Evolutionary conservation across 2,797 vertebrate species (phyloP), one percentile per base, ranked within the genome.

Genomic region (Schizopygopsis pylzovi): DNA sequence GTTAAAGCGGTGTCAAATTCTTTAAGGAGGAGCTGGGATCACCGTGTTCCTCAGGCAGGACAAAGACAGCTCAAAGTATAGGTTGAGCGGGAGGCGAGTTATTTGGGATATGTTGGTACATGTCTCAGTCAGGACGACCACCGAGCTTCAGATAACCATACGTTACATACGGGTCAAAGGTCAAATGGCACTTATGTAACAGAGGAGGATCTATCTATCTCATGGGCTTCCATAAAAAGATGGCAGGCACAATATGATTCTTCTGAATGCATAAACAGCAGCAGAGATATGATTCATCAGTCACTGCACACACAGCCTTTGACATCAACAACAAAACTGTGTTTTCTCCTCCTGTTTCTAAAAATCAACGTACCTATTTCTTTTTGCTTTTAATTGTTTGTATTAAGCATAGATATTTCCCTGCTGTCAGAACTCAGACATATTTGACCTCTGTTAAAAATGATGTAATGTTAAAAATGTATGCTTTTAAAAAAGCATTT

Each of bases 71-170:
- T 82, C 22, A 45, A 82, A 22, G 81, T 61, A 9, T 73, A 73
- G 39, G 25, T 59, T 6, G n/a, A 28, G n/a, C 49, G 49, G 49
- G 33, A 41, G 3, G 15, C 1, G 49, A 33, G 28, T 43, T 82
- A 59, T 82, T 73, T 33, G 37, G 41, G 56, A 56, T 18, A 4
- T 52, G 43, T 33, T 79, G 47, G n/a, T 15, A 20, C 28, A 37
- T 84, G 18, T 6, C 43, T n/a, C 20, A 82, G 37, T 70, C 12
- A 37, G 7, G 79, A 49, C 2, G 33, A 80, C 56, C 59, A 80
- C 75, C 52, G 20, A 45, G 39, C 20, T 63, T 79, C 49, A 71
- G 52, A 33, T 79, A 76, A 76, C 59, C 18, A 83, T 77, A 25
- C 43, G 0, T 52, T 41, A 39, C 12, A 52, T 41, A 63, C 28